A percentile compares a stretch with the other conserved stretches of the same genome.
phyloP scores from a whole-genome alignment of 2,888 invertebrate species.

The Cheilosia urbana region DNA sequence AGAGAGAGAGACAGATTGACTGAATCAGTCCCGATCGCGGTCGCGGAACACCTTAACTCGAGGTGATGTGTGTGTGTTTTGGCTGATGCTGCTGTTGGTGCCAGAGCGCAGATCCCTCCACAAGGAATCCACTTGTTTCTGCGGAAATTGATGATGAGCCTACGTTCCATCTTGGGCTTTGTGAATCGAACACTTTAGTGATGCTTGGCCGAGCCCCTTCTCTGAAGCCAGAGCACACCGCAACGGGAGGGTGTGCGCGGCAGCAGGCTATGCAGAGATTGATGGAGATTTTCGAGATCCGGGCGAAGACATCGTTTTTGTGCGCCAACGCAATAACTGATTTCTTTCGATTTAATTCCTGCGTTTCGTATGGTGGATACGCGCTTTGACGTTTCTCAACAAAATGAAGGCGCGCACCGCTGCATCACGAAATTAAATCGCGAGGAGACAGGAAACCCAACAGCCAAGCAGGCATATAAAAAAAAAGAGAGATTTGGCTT shows the following conservation, averaged over 20 bases:
- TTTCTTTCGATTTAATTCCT: conserved; percentile 68
- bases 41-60: conserved; percentile 70
- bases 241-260: conserved; percentile 25
- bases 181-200: conserved; percentile 64
- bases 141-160: conserved; percentile 76
- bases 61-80: conserved; percentile 27
- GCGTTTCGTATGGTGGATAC: conserved; percentile 43
- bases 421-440: conserved; percentile 22
- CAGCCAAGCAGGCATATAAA: background rate
- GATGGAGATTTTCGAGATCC: conserved; percentile 73
- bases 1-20: conserved; percentile 10
- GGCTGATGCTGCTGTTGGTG: conserved; percentile 38
- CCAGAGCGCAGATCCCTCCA: conserved; percentile 17
- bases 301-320: conserved; percentile 69
- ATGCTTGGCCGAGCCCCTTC: conserved; percentile 74
- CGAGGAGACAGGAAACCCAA: conserved; percentile 4
- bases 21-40: conserved; percentile 43
- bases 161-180: conserved; percentile 24
- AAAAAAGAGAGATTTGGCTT: conserved; percentile 43
- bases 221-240: conserved; percentile 31
- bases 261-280: conserved; percentile 55
- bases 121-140: conserved; percentile 75
- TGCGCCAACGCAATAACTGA: conserved; percentile 75
- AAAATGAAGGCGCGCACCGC: conserved; percentile 78
- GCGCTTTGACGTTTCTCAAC: conserved; percentile 77